Percentiles rank a stretch among this genome's conserved stretches.
Evolutionary conservation across 2,888 invertebrate species (phyloP).

Genomic region (Smittia aterrima): DNA sequence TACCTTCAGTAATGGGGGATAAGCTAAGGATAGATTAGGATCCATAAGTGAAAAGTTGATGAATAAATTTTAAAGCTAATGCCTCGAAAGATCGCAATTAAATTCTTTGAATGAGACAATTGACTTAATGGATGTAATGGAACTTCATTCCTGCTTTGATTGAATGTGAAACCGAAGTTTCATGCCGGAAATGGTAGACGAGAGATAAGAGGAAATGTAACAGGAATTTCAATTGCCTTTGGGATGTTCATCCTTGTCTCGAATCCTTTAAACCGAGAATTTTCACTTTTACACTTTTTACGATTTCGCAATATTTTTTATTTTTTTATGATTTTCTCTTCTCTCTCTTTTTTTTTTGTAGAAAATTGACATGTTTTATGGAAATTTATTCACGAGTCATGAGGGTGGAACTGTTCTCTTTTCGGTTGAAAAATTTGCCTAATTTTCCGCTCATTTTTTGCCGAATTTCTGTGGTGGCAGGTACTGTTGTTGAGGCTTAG

Average conservation of each 20-base stretch:
- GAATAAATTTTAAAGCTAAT: too few species aligned
- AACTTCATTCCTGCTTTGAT: too few species aligned
- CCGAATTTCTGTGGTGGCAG: conserved; percentile 46
- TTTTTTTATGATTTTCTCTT: conserved; percentile 20
- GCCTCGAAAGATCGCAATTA: too few species aligned
- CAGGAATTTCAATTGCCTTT: conserved; percentile 31
- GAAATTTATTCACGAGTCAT: conserved; percentile 25
- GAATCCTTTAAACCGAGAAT: neutral
- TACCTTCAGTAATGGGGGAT: too few species aligned
- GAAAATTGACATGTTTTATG: conserved; percentile 20
- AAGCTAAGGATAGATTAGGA: too few species aligned
- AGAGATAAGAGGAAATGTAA: conserved; percentile 34
- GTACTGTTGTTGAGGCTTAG: conserved; percentile 47
- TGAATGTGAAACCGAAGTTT: too few species aligned
- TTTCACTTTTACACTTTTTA: conserved; percentile 9
- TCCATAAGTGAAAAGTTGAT: too few species aligned
- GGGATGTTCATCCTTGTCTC: neutral
- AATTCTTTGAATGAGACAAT: too few species aligned
- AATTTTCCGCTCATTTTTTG: conserved; percentile 31
- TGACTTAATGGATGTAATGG: too few species aligned
- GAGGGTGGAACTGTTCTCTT: conserved; percentile 15
- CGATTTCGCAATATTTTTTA: neutral
- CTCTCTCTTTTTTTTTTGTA: neutral
- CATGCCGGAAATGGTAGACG: conserved; percentile 4
- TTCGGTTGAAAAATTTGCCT: conserved; percentile 37